Evolutionary conservation across 2,888 invertebrate genomes (phyloP), one percentile per base, ranked within the genome.

Genomic region (Hypomecis atomaria): DNA sequence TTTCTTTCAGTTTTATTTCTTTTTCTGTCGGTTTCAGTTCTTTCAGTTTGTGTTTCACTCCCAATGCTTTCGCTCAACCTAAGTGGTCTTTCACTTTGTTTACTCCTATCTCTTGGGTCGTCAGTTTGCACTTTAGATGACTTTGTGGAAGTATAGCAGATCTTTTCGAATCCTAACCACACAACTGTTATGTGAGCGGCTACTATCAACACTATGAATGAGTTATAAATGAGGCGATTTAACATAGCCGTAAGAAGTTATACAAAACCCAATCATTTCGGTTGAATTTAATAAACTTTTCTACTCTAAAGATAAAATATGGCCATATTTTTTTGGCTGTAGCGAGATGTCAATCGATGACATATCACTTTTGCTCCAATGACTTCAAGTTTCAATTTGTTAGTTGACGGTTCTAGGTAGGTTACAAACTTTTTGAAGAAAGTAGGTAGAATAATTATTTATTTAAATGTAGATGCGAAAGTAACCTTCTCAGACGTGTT

Each of bases 171-270:
- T 9, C 74, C 69, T 8, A 71, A 65, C 42, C 83, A 49, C 55
- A 86, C 83, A 36, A 74, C 62, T 48, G 64, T 77, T 6, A 89
- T 63, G 67, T 90, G 89, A 52, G 81, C 71, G n/a, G 79, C 72
- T 11, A 81, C 83, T 10, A 86, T 71, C 13, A 86, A 50, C 54
- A 74, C 71, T 72, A 84, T 76, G 7, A 81, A 34, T 71, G 77
- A 73, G 57, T 85, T 84, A 79, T 84, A 13, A 71, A 70, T 75
- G 59, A 74, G 38, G 44, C 40, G 69, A 73, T 77, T 75, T 81
- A 72, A 67, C 90, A 90, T 90, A 87, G 77, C 88, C 81, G 73
- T 74, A 62, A 48, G 69, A 58, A 58, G 66, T 52, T 66, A 63
- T 64, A 63, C 73, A 64, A 52, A 65, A 66, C 67, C 50, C 62